A percentile compares a stretch with the other conserved stretches of the same genome.
These are phyloP conservation scores for Idaea straminata DNA, from an alignment of 2,888 invertebrate species.

Conservation along the genomic window DNA sequence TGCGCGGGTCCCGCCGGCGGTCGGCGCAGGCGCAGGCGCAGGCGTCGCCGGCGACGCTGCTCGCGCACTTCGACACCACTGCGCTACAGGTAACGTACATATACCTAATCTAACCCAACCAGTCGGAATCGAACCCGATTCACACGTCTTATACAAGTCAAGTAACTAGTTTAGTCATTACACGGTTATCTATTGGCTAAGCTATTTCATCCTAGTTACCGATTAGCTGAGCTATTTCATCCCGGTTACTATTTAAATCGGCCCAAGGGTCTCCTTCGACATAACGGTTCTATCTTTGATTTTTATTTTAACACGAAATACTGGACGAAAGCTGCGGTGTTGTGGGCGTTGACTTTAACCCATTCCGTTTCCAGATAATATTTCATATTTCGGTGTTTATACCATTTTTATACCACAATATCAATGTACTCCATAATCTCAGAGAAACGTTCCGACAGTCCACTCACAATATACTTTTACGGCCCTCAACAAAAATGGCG, in stretches of 20 bases:
- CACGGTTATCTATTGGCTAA: too few species aligned
- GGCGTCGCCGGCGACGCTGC: conserved; percentile 77
- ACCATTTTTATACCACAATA: not conserved
- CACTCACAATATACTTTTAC: conserved; percentile 2
- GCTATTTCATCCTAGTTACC: too few species aligned
- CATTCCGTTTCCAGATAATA: not conserved
- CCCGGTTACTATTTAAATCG: too few species aligned
- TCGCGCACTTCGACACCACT: conserved; percentile 87
- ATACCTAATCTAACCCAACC: not conserved
- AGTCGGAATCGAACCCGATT: too few species aligned
- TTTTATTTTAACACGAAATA: not conserved
- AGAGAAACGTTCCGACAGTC: not conserved
- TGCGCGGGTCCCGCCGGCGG: conserved; percentile 57
- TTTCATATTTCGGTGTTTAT: not conserved
- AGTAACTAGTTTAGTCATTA: too few species aligned
- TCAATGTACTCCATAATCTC: not conserved
- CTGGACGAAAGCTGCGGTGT: not conserved
- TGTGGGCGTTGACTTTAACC: not conserved
- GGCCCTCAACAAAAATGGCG: not conserved
- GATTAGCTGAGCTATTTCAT: too few species aligned
- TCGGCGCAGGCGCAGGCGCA: conserved; percentile 50
- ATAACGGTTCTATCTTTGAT: too few species aligned
- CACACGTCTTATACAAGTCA: too few species aligned
- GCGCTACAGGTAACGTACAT: conserved; percentile 81
- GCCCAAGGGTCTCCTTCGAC: too few species aligned